Percentiles rank a stretch among this genome's conserved stretches.
Evolutionary conservation across 2,113 vertebrate genomes (phyloP).

Genomic region (Craseonycteris thonglongyai): DNA sequence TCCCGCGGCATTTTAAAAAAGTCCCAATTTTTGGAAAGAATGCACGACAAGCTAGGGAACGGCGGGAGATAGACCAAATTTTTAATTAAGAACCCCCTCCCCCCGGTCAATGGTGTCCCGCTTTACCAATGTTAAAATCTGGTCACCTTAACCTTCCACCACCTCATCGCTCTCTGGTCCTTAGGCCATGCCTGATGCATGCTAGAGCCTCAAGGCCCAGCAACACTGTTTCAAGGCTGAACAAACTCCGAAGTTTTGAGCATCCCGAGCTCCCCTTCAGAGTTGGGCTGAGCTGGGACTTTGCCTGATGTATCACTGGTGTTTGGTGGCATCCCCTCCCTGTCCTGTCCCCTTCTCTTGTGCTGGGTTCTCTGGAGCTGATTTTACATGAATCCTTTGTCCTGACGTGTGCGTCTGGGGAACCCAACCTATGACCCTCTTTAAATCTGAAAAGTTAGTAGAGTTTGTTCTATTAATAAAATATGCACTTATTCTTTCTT

Average conservation of each 20-base stretch:
- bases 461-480: not conserved
- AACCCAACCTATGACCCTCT: not conserved
- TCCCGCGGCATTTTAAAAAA: no score
- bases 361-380: not conserved
- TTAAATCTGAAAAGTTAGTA: not conserved
- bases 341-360: not conserved
- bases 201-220: not conserved
- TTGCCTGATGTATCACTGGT: not conserved
- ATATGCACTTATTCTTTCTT: not conserved
- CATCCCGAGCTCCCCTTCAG: not conserved
- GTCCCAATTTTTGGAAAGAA: no score
- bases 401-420: not conserved
- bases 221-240: not conserved
- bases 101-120: no score
- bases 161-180: not conserved
- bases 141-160: fast-evolving
- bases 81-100: no score
- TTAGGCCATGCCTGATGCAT: not conserved
- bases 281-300: not conserved
- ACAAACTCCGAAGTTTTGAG: not conserved
- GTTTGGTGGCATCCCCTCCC: not conserved
- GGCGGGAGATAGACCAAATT: no score
- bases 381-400: not conserved
- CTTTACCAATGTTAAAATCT: no score
- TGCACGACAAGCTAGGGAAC: no score